Conservation (phyloP, 2,113 vertebrate genomes). For the Pagrus major region DNA sequence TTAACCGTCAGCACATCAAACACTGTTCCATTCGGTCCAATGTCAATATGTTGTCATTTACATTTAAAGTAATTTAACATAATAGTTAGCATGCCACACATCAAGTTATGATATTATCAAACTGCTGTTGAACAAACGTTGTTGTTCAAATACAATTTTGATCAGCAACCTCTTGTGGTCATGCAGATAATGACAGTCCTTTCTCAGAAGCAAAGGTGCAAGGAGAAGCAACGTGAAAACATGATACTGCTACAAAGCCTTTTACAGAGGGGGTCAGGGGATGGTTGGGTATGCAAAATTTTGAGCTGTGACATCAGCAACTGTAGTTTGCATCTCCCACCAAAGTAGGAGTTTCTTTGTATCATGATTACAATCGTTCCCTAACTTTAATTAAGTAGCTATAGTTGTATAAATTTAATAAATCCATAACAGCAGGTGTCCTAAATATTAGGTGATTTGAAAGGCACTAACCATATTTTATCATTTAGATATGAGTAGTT, state of each 20-base stretch:
- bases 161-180: background rate
- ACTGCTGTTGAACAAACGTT: background rate
- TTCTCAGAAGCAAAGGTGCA: background rate
- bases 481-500: background rate
- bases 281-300: no score
- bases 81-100: background rate
- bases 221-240: background rate
- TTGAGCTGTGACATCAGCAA: no score
- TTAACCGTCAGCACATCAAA: background rate
- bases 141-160: background rate
- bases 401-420: background rate
- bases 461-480: background rate
- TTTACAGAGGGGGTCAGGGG: background rate
- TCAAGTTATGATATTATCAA: background rate
- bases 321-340: no score
- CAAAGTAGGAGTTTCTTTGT: no score
- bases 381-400: background rate
- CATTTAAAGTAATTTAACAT: background rate
- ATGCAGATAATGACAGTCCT: background rate
- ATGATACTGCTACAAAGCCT: background rate
- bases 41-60: background rate
- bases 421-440: background rate
- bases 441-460: background rate
- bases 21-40: background rate
- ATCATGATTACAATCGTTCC: background rate